Evolutionary conservation across 1,140 invertebrate species (phyloP), one percentile per base, ranked within the genome.

Genomic region (Drosophila ercepeae): DNA sequence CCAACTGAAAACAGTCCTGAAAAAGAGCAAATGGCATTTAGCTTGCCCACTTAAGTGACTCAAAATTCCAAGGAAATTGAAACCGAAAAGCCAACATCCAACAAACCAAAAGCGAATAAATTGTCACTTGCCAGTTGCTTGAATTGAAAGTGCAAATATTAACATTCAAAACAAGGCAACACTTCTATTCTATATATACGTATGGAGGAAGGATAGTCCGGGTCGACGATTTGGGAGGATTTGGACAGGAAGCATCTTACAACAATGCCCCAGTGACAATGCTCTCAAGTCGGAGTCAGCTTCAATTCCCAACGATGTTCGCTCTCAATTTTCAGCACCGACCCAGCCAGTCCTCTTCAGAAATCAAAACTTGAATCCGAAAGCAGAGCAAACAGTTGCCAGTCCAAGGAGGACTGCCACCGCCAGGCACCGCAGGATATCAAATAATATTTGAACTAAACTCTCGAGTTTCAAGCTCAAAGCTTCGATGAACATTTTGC

Each of bases 111-210:
- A 75, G 71, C 68, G 81, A 71, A 79, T 84, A 84, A 84, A 84
- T 86, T 86, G 82, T 86, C 82, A 88, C 77, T 88, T 86, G 81
- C 73, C 73, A 72, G 69, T 69, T 81, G 76, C 73, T 88, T 71
- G 61, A 88, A 88, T 88, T 78, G 73, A 74, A 75, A 71, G 83
- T 78, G 82, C 82, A 88, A 88, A 88, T 88, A 88, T 88, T 78
- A 88, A 75, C 82, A 88, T 88, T 88, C 82, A 82, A 88, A 88
- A 88, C 82, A 88, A 88, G 61, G 70, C 78, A 61, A 64, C 76
- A 86, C 82, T 84, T 86, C 76, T 76, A 54, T 48, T 8, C 36
- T 45, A 29, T 44, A 54, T 61, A 61, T 63, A 13, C 45, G 29
- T 63, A 13, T 57, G 29, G 16, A 46, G 27, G 19, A 51, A 51